Evolutionary conservation across 2,888 invertebrate species (phyloP).

Genomic region (Rhabditoides inermis): DNA sequence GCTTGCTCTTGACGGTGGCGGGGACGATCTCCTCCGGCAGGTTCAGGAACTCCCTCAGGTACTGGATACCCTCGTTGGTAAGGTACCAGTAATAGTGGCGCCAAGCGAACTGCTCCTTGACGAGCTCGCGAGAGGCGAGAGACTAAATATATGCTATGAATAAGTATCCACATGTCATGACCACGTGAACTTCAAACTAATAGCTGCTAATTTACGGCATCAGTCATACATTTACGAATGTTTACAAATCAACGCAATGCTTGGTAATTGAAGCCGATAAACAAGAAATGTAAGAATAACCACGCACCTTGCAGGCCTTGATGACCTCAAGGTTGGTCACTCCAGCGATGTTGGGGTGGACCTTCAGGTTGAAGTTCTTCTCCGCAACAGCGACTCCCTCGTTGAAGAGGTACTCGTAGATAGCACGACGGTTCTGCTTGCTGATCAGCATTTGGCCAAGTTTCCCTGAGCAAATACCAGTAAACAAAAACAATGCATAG

Average conservation of each 20-base stretch:
- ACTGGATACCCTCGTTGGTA: slow-evolving; percentile 95
- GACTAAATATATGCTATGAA: too few species aligned
- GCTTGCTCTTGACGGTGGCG: slow-evolving; percentile 84
- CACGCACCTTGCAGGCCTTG: slow-evolving; percentile 77
- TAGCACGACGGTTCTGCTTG: slow-evolving; percentile 87
- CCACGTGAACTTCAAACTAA: too few species aligned
- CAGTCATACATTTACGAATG: neutral
- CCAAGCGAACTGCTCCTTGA: slow-evolving; percentile 99
- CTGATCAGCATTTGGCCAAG: slow-evolving; percentile 99
- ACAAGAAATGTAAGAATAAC: neutral
- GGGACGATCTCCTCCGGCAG: slow-evolving; percentile 98
- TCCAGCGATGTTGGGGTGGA: slow-evolving; percentile 85
- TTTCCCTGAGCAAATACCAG: too few species aligned
- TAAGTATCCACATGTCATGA: too few species aligned
- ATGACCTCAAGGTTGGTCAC: slow-evolving; percentile 97
- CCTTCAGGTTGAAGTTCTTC: slow-evolving; percentile 94
- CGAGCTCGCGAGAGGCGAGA: slow-evolving; percentile 86
- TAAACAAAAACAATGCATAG: too few species aligned
- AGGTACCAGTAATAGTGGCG: slow-evolving; percentile 98
- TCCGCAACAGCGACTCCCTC: slow-evolving; percentile 99
- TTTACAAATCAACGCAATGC: neutral
- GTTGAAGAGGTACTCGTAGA: slow-evolving; percentile 73
- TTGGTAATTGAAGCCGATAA: neutral
- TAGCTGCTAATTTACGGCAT: neutral
- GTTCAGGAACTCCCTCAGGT: slow-evolving; percentile 85